Conservation (phyloP, 2,888 invertebrate species). For the Leptopilina syphax region DNA sequence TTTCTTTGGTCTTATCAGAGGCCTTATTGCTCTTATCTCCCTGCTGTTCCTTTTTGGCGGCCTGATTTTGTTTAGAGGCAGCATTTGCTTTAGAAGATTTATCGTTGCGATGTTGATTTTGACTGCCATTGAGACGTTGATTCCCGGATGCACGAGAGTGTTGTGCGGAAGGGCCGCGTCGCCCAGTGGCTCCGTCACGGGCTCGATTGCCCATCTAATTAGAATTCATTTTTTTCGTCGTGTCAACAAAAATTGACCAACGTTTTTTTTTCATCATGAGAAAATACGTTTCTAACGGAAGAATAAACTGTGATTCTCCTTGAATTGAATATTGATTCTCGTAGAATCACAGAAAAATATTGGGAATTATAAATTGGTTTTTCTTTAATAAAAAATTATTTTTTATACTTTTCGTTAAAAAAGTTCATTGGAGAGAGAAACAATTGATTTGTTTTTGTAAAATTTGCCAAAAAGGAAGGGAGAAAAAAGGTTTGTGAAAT, state of each 20-base stretch:
- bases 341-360: slow-evolving; percentile 41
- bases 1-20: slow-evolving; percentile 74
- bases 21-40: slow-evolving; percentile 75
- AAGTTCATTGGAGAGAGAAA: neutral
- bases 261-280: slow-evolving; percentile 62
- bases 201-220: slow-evolving; percentile 77
- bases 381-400: neutral
- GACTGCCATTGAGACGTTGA: slow-evolving; percentile 76
- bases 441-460: neutral
- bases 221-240: slow-evolving; percentile 51
- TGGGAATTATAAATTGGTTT: too few relatives aligned
- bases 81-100: slow-evolving; percentile 76
- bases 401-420: neutral
- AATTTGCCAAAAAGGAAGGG: slow-evolving; percentile 38
- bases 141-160: slow-evolving; percentile 69
- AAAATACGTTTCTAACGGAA: slow-evolving; percentile 63
- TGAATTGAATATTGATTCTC: slow-evolving; percentile 58
- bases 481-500: slow-evolving; percentile 26
- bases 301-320: slow-evolving; percentile 62
- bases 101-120: slow-evolving; percentile 76
- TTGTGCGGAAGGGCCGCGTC: slow-evolving; percentile 71
- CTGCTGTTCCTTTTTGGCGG: slow-evolving; percentile 75
- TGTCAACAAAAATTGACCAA: slow-evolving; percentile 73
- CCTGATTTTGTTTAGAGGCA: slow-evolving; percentile 76
- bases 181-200: slow-evolving; percentile 75